Conservation (phyloP, 2,888 invertebrate species). For the Trichacis sp. region DNA sequence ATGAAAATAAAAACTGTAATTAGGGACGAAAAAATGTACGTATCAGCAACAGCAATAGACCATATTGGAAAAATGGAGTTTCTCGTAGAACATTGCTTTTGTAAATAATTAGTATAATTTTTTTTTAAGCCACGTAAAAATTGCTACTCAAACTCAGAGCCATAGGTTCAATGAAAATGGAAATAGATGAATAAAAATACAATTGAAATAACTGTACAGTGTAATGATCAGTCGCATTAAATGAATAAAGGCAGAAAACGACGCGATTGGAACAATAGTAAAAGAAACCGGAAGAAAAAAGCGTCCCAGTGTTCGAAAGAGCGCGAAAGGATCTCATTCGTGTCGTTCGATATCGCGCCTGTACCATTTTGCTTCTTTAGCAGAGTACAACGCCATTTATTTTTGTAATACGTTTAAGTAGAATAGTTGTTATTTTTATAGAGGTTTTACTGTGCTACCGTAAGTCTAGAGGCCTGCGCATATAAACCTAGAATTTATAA, state of each 20-base stretch:
- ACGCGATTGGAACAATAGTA: conserved; percentile 42
- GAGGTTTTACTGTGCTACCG: conserved; percentile 54
- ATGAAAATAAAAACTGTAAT: conserved; percentile 18
- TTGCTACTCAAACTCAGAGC: too few species aligned
- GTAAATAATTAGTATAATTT: too few species aligned
- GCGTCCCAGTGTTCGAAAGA: conserved; percentile 13
- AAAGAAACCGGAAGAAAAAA: conserved; percentile 17
- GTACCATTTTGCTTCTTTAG: conserved; percentile 68
- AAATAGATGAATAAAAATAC: neutral
- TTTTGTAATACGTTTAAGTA: conserved; percentile 69
- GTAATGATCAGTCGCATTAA: conserved; percentile 36
- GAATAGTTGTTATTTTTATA: conserved; percentile 57
- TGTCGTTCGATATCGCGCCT: conserved; percentile 66
- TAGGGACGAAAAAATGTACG: neutral
- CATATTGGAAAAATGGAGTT: too few species aligned
- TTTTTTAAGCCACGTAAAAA: too few species aligned
- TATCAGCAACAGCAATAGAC: neutral
- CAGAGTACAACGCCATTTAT: conserved; percentile 69
- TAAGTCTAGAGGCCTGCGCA: conserved; percentile 69
- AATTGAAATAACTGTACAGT: conserved; percentile 36
- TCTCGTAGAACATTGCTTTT: too few species aligned
- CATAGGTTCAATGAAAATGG: neutral
- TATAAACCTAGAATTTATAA: conserved; percentile 41
- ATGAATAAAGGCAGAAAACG: conserved; percentile 35
- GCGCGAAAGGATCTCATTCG: conserved; percentile 45